Conservation (phyloP, 2,113 vertebrate species). For the Corydoras maculifer region DNA sequence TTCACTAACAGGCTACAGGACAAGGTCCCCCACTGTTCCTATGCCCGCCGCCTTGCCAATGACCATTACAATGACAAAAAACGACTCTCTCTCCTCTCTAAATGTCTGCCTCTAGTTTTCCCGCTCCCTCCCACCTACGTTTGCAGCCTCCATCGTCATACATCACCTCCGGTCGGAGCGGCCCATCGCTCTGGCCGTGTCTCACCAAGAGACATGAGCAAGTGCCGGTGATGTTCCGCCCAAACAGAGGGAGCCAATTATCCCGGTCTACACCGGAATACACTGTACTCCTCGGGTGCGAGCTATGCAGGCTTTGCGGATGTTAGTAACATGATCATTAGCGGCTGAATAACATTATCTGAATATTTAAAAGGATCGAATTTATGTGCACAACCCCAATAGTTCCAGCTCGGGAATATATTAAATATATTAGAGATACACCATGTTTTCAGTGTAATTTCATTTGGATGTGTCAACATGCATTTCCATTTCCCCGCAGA, state of each 20-base stretch:
- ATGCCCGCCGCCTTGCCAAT: slow-evolving; percentile 34
- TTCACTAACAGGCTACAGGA: slow-evolving; percentile 46
- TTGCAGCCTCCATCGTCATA: slow-evolving; percentile 18
- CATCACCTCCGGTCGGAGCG: slow-evolving; percentile 18
- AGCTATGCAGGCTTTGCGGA: background rate
- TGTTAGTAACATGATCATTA: slow-evolving; percentile 18
- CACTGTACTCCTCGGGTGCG: background rate
- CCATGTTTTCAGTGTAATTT: background rate
- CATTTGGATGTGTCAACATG: background rate
- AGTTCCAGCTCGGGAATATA: no score
- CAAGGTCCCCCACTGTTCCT: slow-evolving; percentile 40
- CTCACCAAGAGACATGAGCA: slow-evolving; percentile 27
- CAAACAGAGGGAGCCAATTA: slow-evolving; percentile 38
- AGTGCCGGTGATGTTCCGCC: slow-evolving; percentile 29
- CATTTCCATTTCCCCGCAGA: slow-evolving; percentile 7
- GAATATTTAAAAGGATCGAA: slow-evolving; percentile 12
- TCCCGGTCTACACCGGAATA: slow-evolving; percentile 25
- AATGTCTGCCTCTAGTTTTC: slow-evolving; percentile 12
- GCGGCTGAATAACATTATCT: slow-evolving; percentile 10
- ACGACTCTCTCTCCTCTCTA: slow-evolving; percentile 15
- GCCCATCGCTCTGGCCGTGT: background rate
- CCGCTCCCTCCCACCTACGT: background rate
- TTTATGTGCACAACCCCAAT: no score
- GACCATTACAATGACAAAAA: slow-evolving; percentile 45
- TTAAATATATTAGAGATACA: no score